phyloP scores from a whole-genome alignment of 2,797 vertebrate species.

The Myotis pilosus region DNA sequence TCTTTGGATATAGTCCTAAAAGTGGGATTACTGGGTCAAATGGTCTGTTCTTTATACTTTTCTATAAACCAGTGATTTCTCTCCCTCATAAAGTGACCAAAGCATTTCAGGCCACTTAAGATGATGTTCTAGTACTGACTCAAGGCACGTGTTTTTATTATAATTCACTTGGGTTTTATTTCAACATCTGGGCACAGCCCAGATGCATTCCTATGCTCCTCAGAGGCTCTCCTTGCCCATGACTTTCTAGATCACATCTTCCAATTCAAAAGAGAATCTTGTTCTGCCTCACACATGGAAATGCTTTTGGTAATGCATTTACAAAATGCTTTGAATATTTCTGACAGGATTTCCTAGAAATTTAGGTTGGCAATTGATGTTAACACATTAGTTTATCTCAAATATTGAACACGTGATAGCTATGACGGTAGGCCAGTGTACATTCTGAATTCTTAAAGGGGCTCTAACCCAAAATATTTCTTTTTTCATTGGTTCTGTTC shows the following conservation, averaged over 20 bases:
- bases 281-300: neutral
- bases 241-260: neutral
- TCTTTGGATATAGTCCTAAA: too few relatives aligned
- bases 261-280: neutral
- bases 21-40: too few relatives aligned
- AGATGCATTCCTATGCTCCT: neutral
- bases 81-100: neutral
- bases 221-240: neutral
- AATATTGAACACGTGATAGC: neutral
- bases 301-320: neutral
- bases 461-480: neutral
- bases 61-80: neutral
- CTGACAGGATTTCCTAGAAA: neutral
- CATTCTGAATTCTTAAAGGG: neutral
- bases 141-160: neutral
- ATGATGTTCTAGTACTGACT: neutral
- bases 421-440: neutral
- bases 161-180: neutral
- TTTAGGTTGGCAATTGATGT: neutral
- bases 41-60: neutral
- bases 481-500: neutral
- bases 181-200: neutral
- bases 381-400: neutral
- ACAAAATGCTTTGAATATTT: neutral
- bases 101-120: neutral